Conservation (phyloP, 2,113 vertebrate species). For the Lagopus leucura region DNA sequence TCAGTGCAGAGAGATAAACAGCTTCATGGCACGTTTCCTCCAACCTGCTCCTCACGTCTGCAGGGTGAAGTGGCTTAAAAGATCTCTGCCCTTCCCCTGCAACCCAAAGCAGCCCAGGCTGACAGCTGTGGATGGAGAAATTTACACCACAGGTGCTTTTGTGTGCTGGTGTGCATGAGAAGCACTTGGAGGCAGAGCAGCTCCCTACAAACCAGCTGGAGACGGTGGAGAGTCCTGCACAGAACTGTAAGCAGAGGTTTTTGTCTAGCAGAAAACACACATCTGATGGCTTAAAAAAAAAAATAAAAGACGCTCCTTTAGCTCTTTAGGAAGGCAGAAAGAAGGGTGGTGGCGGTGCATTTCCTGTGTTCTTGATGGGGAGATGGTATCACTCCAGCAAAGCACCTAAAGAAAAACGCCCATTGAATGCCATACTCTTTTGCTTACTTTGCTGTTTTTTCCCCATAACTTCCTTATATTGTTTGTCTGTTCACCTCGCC, state of each 20-base stretch:
- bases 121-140: not conserved
- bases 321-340: not conserved
- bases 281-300: not conserved
- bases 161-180: not conserved
- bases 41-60: not conserved
- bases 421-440: not conserved
- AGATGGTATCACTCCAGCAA: not conserved
- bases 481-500: not conserved
- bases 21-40: not conserved
- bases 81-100: not conserved
- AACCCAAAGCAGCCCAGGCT: not conserved
- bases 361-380: not conserved
- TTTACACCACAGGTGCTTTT: not conserved
- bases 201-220: not conserved
- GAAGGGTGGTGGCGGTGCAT: not conserved
- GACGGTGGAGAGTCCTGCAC: not conserved
- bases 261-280: not conserved
- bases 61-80: not conserved
- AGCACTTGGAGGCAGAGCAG: not conserved
- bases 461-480: not conserved
- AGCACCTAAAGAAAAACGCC: not conserved
- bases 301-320: not conserved
- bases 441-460: not conserved
- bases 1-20: not conserved
- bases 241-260: not conserved